Evolutionary conservation across 2,113 vertebrate species (phyloP), one percentile per base, ranked within the genome.

Genomic region (Lepisosteus osseus): DNA sequence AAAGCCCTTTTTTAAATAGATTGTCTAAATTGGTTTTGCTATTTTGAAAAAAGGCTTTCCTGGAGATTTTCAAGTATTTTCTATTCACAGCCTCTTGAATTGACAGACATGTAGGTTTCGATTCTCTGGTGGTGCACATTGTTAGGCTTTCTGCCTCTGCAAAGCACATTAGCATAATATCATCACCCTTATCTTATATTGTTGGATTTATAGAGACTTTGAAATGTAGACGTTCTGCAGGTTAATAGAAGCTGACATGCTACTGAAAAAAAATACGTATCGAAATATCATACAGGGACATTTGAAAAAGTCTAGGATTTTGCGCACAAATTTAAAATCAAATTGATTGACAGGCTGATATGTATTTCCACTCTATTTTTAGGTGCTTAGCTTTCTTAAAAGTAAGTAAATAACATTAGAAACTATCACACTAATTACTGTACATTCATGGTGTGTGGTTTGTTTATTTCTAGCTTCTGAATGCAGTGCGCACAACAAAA

Each of bases 21-120:
- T 86, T 86, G 84, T 83, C 78, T 74, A 80, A 87, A 89, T 77
- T 69, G 74, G 80, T 80, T 72, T 75, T 59, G 47, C 45, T 72
- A 81, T 81, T 85, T 84, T 74, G 75, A 69, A 70, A 54, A 75
- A 85, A 77, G 5, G 47, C 5, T 51, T 51, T 51, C 47, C 47
- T 51, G 47, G 47, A 51, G 47, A 74, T 68, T 47, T n/a, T 11
- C 44, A 63, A 72, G 67, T 51, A 55, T 71, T 67, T 76, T 71
- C 65, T 55, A 44, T 68, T 70, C n/a, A 43, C 61, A 74, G 68
- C 61, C 55, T 77, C 59, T 12, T 70, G 45, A n/a, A 77, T 70
- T 78, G 57, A 43, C n/a, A 13, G 29, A 17, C 4, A 43, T 41
- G 29, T 29, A 63, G 59, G 63, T 40, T 51, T 70, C 61, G 45